These are phyloP conservation scores for Corbicula japonica DNA, from an alignment of 2,888 invertebrate genomes.

Conservation along the genomic window DNA sequence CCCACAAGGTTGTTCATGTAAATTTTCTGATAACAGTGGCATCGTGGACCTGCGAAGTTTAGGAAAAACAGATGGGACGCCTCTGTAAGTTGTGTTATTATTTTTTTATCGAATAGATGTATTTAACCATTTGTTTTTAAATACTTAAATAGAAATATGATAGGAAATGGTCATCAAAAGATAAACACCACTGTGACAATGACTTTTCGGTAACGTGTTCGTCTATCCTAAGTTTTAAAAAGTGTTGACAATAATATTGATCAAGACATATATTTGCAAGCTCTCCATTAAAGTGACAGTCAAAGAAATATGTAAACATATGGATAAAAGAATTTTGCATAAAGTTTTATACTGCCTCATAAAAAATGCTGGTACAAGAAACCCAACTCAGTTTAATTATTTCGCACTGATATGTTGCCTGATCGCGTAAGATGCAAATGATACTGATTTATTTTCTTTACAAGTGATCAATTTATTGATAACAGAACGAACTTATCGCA, in stretches of 20 bases:
- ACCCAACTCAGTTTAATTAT: too few species aligned
- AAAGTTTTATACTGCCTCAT: background rate
- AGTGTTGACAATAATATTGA: background rate
- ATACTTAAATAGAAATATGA: background rate
- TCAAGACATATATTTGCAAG: too few species aligned
- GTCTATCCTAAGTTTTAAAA: background rate
- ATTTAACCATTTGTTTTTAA: too few species aligned
- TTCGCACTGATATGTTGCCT: too few species aligned
- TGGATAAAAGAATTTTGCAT: background rate
- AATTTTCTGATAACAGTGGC: conserved; percentile 53
- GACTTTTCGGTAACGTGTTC: background rate
- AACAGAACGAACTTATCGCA: too few species aligned
- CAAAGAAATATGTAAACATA: background rate
- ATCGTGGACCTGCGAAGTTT: conserved; percentile 53
- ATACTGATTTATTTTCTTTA: too few species aligned
- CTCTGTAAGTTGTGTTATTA: conserved; percentile 14
- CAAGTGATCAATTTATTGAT: too few species aligned
- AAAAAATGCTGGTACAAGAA: too few species aligned
- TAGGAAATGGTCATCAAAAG: background rate
- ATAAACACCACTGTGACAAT: background rate
- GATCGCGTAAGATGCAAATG: too few species aligned
- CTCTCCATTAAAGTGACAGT: background rate
- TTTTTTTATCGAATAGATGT: conserved; percentile 2
- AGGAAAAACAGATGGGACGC: conserved; percentile 43
- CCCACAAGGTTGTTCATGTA: conserved; percentile 42